Evolutionary conservation across 1,140 invertebrate species (phyloP).

Genomic region (Platyura marginata): DNA sequence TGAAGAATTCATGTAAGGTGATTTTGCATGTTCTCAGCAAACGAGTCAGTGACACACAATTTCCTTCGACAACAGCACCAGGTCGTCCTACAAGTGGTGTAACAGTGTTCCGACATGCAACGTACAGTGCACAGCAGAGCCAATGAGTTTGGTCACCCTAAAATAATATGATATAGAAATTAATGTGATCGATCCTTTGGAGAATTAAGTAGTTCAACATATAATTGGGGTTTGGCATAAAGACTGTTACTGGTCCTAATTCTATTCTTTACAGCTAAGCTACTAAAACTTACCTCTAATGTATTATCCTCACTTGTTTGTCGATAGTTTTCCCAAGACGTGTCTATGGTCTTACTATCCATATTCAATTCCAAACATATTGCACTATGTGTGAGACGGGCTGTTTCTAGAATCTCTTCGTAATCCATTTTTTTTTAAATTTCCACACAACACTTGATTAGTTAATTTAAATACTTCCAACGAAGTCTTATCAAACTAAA

Average conservation of each 20-base stretch:
- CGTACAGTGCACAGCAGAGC: slow-evolving; percentile 88
- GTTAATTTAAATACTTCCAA: too few species aligned
- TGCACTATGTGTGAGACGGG: not conserved
- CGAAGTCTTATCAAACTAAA: too few species aligned
- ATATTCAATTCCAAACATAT: not conserved
- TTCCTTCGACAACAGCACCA: slow-evolving; percentile 59
- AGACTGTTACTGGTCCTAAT: not conserved
- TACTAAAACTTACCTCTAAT: not conserved
- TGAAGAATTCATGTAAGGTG: slow-evolving; percentile 90
- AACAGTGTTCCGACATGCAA: slow-evolving; percentile 74
- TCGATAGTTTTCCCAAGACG: not conserved
- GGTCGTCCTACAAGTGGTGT: too few species aligned
- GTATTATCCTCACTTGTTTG: not conserved
- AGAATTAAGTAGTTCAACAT: not conserved
- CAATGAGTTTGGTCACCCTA: slow-evolving; percentile 85
- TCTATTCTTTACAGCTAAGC: not conserved
- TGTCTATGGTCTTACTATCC: not conserved
- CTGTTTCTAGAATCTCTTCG: not conserved
- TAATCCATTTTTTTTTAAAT: not conserved
- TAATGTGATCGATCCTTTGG: not conserved
- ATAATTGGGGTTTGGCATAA: not conserved
- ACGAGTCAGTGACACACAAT: slow-evolving; percentile 80
- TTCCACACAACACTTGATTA: too few species aligned
- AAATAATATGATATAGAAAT: not conserved
- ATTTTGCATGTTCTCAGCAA: slow-evolving; percentile 75